Evolutionary conservation across 2,113 vertebrate genomes (phyloP).

Genomic region (Aphyosemion australe): DNA sequence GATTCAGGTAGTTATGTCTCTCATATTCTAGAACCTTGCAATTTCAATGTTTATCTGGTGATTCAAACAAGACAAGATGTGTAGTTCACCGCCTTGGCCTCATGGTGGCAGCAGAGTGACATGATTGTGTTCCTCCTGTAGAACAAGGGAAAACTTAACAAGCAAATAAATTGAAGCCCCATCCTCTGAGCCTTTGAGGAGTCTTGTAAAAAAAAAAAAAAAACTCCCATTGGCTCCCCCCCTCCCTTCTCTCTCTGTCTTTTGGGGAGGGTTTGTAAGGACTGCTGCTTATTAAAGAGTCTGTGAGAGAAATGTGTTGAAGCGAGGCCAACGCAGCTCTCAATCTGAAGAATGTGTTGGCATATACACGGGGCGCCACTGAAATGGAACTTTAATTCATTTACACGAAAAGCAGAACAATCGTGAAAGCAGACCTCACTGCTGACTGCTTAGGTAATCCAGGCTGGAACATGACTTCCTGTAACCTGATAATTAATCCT

Average conservation of each 20-base stretch:
- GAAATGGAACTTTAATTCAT: constrained; percentile 77
- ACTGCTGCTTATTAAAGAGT: constrained; percentile 70
- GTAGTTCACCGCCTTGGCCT: constrained; percentile 37
- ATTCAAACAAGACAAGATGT: not conserved
- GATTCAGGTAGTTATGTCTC: not conserved
- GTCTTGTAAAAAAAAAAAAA: constrained; percentile 62
- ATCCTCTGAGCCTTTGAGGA: constrained; percentile 66
- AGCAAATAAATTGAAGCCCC: constrained; percentile 68
- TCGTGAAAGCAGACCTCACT: constrained; percentile 70
- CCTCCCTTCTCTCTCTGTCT: constrained; percentile 20
- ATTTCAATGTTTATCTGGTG: too few relatives aligned
- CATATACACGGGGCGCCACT: constrained; percentile 76
- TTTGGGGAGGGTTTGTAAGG: constrained; percentile 56
- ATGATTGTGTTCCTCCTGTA: constrained; percentile 4
- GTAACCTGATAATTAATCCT: constrained; percentile 53
- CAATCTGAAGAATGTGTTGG: constrained; percentile 78
- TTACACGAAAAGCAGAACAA: constrained; percentile 74
- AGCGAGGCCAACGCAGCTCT: constrained; percentile 69
- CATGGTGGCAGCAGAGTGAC: constrained; percentile 72
- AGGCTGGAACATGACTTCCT: constrained; percentile 60
- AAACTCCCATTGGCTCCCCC: constrained; percentile 16
- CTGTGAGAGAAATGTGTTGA: constrained; percentile 75
- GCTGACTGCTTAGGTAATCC: constrained; percentile 61
- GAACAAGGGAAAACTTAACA: constrained; percentile 42
- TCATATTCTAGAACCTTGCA: not conserved